A percentile compares a stretch with the other conserved stretches of the same genome.
phyloP scores from a whole-genome alignment of 2,888 invertebrate species.

The Temnothorax unifasciatus region DNA sequence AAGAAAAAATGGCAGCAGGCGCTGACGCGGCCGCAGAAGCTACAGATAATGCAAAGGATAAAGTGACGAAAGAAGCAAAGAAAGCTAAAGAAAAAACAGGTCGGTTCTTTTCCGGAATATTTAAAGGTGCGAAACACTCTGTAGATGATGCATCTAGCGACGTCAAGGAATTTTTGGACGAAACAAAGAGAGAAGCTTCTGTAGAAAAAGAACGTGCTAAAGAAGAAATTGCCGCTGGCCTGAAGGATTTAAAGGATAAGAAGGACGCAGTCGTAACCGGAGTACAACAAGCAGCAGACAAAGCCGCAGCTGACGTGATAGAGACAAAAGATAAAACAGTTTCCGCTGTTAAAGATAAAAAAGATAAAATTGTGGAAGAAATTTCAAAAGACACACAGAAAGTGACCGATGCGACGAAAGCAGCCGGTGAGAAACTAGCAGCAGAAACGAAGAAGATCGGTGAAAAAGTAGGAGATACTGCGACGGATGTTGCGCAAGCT shows the following conservation, averaged over 20 bases:
- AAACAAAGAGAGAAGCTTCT: constrained; percentile 84
- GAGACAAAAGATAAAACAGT: constrained; percentile 81
- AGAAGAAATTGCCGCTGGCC: neutral
- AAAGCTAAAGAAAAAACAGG: constrained; percentile 69
- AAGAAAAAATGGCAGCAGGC: constrained; percentile 66
- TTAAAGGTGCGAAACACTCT: constrained; percentile 73
- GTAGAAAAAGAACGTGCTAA: constrained; percentile 83
- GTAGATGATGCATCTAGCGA: constrained; percentile 72
- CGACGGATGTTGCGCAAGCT: constrained; percentile 53
- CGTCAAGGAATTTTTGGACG: constrained; percentile 86
- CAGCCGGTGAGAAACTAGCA: constrained; percentile 84
- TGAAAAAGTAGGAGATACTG: constrained; percentile 86
- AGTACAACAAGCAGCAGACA: constrained; percentile 84
- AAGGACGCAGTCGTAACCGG: constrained; percentile 82
- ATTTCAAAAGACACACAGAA: constrained; percentile 53
- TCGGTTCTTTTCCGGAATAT: constrained; percentile 70
- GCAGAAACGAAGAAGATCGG: constrained; percentile 83
- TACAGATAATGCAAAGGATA: constrained; percentile 69
- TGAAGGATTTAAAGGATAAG: constrained; percentile 82
- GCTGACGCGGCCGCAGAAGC: constrained; percentile 60
- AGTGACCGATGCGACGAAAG: constrained; percentile 86
- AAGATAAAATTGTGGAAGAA: constrained; percentile 85
- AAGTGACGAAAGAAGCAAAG: constrained; percentile 65
- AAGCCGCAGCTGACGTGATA: constrained; percentile 81
- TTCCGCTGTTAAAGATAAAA: constrained; percentile 76